Evolutionary conservation across 2,888 invertebrate species (phyloP), one percentile per base, ranked within the genome.

Genomic region (Mamestra brassicae): DNA sequence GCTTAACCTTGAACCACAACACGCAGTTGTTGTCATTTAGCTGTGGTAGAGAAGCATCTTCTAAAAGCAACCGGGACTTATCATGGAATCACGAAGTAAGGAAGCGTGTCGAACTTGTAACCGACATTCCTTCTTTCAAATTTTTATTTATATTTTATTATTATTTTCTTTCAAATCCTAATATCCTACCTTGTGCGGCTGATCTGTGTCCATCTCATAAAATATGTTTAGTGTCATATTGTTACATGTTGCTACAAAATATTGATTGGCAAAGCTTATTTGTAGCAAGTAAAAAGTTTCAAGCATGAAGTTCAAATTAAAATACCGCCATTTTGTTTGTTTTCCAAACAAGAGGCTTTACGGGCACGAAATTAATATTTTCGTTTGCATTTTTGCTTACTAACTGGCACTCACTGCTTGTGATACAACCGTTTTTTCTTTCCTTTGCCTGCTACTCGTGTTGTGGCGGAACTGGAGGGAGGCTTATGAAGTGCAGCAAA

Each of bases 161-260:
- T 26, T 26, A 26, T 26, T 26, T 26, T 26, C 26, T 26, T 26
- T 26, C 26, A 26, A 26, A 26, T 26, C 26, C 26, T 26, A 26
- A 26, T 26, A 1, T 26, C 26, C 26, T 26, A 26, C 26, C 26
- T 26, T 26, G 42, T 15, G 15, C n/a, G 38, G n/a, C 55, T 60
- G 61, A 47, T 74, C 62, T 74, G 55, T 50, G 62, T 67, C 54
- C 66, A 76, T 17, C 50, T 50, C 57, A 62, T 76, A 76, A 76
- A 67, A 57, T 13, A 76, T 69, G 75, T 69, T 76, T 61, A 69
- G 68, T 75, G n/a, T 52, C n/a, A 54, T 55, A 54, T 54, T 60
- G 68, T 69, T 74, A 76, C 47, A 76, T 68, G 74, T 57, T 54
- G 70, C 11, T 60, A 45, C 36, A n/a, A 26, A 36, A 73, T 71